Percentiles rank a stretch among this genome's conserved stretches.
These are phyloP conservation scores for Eupsittula cactorum DNA, from an alignment of 2,113 vertebrate species.

Conservation along the genomic window DNA sequence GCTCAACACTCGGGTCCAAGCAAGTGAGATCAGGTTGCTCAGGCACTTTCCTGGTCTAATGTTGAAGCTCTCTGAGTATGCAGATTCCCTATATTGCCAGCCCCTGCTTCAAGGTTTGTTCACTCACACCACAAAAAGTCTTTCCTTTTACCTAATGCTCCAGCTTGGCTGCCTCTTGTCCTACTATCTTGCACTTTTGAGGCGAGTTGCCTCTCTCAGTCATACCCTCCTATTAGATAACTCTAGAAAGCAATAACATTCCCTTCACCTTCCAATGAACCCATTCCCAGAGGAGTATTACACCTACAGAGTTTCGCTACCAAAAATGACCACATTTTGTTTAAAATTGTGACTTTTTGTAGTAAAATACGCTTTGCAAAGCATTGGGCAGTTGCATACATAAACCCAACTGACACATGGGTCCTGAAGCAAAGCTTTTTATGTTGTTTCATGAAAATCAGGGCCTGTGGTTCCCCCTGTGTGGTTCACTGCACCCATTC, in stretches of 20 bases:
- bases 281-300: not conserved
- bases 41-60: not conserved
- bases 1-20: not conserved
- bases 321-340: not conserved
- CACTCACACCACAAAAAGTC: not conserved
- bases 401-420: rapidly evolving
- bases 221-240: not conserved
- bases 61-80: not conserved
- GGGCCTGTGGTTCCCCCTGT: not conserved
- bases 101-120: not conserved
- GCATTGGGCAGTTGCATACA: not conserved
- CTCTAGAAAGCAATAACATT: not conserved
- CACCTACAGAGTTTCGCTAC: not conserved
- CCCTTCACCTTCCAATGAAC: not conserved
- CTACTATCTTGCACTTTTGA: rapidly evolving
- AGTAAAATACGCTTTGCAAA: not conserved
- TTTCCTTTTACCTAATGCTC: not conserved
- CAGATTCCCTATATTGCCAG: not conserved
- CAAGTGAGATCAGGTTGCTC: not conserved
- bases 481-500: rapidly evolving
- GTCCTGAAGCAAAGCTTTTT: not conserved
- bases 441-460: not conserved
- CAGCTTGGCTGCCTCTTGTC: not conserved
- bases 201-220: not conserved
- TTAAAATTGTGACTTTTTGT: not conserved